A percentile compares a stretch with the other conserved stretches of the same genome.
phyloP scores from a whole-genome alignment of 2,888 invertebrate species.

The Lissonota sp. region DNA sequence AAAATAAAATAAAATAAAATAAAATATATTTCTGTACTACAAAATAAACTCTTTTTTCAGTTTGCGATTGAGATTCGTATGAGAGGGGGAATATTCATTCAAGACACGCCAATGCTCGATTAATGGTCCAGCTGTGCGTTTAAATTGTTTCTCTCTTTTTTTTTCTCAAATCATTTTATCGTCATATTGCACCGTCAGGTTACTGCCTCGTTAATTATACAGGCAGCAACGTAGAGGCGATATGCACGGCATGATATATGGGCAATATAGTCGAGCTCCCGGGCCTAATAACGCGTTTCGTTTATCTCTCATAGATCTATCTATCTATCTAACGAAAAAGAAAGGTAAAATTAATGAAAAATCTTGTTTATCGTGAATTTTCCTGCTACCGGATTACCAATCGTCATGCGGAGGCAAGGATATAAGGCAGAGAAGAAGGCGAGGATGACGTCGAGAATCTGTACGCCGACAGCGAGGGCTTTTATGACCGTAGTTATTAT shows the following conservation, averaged over 20 bases:
- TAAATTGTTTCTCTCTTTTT: slow-evolving; percentile 6
- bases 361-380: slow-evolving; percentile 66
- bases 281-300: slow-evolving; percentile 68
- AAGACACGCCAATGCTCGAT: slow-evolving; percentile 15
- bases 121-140: slow-evolving; percentile 26
- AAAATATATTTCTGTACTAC: not conserved
- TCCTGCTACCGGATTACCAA: slow-evolving; percentile 63
- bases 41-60: no score
- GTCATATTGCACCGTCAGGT: slow-evolving; percentile 19
- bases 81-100: not conserved
- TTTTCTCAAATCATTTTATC: slow-evolving; percentile 37
- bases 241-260: slow-evolving; percentile 47
- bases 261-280: slow-evolving; percentile 38
- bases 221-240: slow-evolving; percentile 23
- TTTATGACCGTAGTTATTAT: not conserved
- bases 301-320: slow-evolving; percentile 56
- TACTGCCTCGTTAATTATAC: slow-evolving; percentile 71
- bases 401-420: slow-evolving; percentile 5
- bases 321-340: not conserved
- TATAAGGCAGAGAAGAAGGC: not conserved
- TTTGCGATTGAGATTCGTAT: no score
- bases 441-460: slow-evolving; percentile 53
- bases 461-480: slow-evolving; percentile 8
- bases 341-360: slow-evolving; percentile 55
- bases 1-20: not conserved